These are phyloP conservation scores for Macquaria ambigua DNA, from an alignment of 2,113 vertebrate genomes.

Conservation along the genomic window DNA sequence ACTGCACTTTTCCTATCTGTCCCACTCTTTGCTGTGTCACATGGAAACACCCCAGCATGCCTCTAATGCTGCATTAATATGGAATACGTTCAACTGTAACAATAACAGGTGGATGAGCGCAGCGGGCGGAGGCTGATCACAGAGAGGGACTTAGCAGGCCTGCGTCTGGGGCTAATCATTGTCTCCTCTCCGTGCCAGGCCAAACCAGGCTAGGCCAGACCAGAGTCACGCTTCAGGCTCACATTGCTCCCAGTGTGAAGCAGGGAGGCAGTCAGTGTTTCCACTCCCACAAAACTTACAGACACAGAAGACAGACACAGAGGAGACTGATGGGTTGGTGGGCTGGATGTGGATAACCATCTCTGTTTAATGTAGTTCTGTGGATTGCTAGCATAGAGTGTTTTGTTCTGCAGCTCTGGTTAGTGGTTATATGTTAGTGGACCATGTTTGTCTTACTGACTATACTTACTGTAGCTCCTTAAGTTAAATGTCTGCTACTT, in stretches of 20 bases:
- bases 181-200: conserved; percentile 46
- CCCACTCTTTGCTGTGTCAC: conserved; percentile 21
- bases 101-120: conserved; percentile 74
- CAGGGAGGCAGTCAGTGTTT: conserved; percentile 63
- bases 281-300: conserved; percentile 57
- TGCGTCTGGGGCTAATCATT: conserved; percentile 46
- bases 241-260: conserved; percentile 42
- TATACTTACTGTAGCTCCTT: background rate
- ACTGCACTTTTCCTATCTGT: conserved; percentile 39
- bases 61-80: conserved; percentile 51
- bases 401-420: conserved; percentile 28
- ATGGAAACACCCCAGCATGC: conserved; percentile 27
- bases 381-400: background rate
- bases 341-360: conserved; percentile 51
- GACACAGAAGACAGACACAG: conserved; percentile 48
- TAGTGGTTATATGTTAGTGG: conserved; percentile 4
- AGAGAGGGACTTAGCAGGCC: conserved; percentile 44
- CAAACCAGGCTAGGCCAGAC: conserved; percentile 32
- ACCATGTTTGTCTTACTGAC: background rate
- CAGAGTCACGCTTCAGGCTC: conserved; percentile 24
- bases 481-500: background rate
- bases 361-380: conserved; percentile 43
- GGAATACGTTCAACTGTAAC: conserved; percentile 69
- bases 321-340: conserved; percentile 60
- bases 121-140: conserved; percentile 41